These are phyloP conservation scores for Lipophrys pholis DNA, from an alignment of 2,113 vertebrate species.

Conservation along the genomic window DNA sequence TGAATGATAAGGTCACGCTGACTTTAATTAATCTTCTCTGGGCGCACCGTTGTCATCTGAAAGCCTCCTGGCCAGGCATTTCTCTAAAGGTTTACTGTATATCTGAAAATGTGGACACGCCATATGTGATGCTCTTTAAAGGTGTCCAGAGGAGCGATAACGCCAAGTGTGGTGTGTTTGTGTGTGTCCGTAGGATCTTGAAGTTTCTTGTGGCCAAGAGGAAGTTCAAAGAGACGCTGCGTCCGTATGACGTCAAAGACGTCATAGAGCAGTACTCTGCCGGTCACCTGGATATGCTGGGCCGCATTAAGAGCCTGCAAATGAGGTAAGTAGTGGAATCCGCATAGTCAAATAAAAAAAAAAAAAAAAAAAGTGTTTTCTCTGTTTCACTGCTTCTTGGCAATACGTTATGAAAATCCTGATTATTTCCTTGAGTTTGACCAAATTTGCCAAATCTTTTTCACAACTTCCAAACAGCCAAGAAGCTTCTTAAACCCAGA, in stretches of 20 bases:
- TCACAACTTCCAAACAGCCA: no score
- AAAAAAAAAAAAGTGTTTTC: no score
- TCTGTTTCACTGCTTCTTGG: no score
- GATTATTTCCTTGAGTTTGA: no score
- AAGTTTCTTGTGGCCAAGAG: constrained; percentile 99
- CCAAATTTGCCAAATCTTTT: no score
- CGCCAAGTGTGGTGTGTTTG: constrained; percentile 33
- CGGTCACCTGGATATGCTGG: constrained; percentile 98
- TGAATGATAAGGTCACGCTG: constrained; percentile 73
- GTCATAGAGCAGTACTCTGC: constrained; percentile 99
- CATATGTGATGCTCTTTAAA: constrained; percentile 17
- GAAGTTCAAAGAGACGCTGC: constrained; percentile 98
- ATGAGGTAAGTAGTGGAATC: constrained; percentile 78
- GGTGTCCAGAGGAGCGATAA: constrained; percentile 18
- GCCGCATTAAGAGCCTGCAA: constrained; percentile 97
- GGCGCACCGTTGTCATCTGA: constrained; percentile 39
- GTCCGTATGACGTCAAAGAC: constrained; percentile 97
- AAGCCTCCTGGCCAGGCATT: constrained; percentile 51
- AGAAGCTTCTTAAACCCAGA: no score
- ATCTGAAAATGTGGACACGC: background rate
- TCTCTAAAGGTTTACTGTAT: constrained; percentile 60
- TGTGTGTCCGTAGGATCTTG: constrained; percentile 86
- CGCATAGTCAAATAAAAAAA: background rate
- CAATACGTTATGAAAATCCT: no score
- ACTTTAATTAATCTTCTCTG: constrained; percentile 75